Conservation (phyloP, 1,140 invertebrate genomes). For the Cydia strobilella region DNA sequence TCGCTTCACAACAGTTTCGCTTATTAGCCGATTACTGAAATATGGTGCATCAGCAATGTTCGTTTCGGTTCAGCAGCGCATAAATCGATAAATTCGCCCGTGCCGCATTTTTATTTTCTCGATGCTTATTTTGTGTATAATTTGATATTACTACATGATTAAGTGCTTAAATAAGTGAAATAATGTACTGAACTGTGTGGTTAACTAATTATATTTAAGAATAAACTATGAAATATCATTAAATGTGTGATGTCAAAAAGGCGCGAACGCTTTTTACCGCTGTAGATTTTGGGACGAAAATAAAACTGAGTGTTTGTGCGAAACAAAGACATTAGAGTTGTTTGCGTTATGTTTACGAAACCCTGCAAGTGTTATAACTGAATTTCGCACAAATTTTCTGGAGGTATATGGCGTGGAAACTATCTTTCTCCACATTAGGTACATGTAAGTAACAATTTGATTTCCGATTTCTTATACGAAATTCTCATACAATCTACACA, state of each 20-base stretch:
- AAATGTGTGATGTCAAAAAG: slow-evolving; percentile 63
- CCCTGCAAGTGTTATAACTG: slow-evolving; percentile 9
- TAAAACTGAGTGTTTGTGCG: slow-evolving; percentile 42
- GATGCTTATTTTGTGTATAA: slow-evolving; percentile 44
- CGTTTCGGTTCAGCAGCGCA: slow-evolving; percentile 53
- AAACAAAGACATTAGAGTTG: slow-evolving; percentile 42
- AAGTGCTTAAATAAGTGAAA: slow-evolving; percentile 38
- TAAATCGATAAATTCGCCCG: slow-evolving; percentile 69
- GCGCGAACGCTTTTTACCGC: slow-evolving; percentile 64
- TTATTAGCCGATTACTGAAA: slow-evolving; percentile 46
- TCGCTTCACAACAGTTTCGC: slow-evolving; percentile 44
- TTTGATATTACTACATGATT: slow-evolving; percentile 43
- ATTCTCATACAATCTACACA: not conserved
- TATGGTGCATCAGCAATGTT: slow-evolving; percentile 50
- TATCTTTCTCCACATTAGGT: slow-evolving; percentile 54
- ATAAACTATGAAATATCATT: slow-evolving; percentile 40
- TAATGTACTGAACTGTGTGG: slow-evolving; percentile 40
- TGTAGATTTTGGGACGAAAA: slow-evolving; percentile 43
- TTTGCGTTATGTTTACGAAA: not conserved
- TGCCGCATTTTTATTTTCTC: slow-evolving; percentile 75
- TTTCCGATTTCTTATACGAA: not conserved
- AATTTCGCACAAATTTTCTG: not conserved
- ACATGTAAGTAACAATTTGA: slow-evolving; percentile 57
- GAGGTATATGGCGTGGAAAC: slow-evolving; percentile 37
- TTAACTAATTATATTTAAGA: slow-evolving; percentile 2